Evolutionary conservation across 2,797 vertebrate genomes (phyloP), one percentile per base, ranked within the genome.

Genomic region (Notolepis coatsorum): DNA sequence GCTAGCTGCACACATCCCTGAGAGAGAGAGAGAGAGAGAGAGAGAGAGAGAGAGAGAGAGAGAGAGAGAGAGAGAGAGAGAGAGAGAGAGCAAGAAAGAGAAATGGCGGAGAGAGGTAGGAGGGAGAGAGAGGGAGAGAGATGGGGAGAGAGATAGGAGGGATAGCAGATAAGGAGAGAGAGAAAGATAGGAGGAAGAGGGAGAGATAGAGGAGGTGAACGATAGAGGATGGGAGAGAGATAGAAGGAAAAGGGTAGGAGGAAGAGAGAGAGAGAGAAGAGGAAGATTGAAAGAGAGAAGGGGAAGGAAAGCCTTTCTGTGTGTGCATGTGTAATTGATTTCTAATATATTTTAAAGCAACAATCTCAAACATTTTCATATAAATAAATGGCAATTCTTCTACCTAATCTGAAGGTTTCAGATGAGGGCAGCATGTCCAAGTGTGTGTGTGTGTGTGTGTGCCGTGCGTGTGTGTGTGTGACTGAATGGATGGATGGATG

Each of bases 81-180:
- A n/a, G n/a, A n/a, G n/a, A n/a, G n/a, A n/a, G n/a, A n/a, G n/a
- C n/a, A n/a, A n/a, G n/a, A n/a, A n/a, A n/a, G n/a, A n/a, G n/a
- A n/a, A n/a, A n/a, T n/a, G n/a, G n/a, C n/a, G 97, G 97, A 97
- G 97, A 90, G 97, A 98, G 96, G 97, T 99, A 84, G 92, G 93
- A 53, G 15, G 0, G 17, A 20, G 5, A 8, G 3, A 4, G 31
- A 3, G n/a, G n/a, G n/a, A n/a, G n/a, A n/a, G 17, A 3, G 9
- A 18, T 50, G 13, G 62, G 2, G 3, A 39, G 18, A 0, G 62
- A 1, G 3, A 39, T 15, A 0, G 20, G 2, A 21, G 13, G 1
- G 9, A 25, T 7, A 6, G 9, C 17, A n/a, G n/a, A n/a, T n/a
- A n/a, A n/a, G n/a, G n/a, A 23, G n/a, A 35, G 55, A n/a, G n/a